Percentiles rank a stretch among this genome's conserved stretches.
Conservation (phyloP, 2,113 vertebrate genomes). For the human region GRCh38 chr6:75099001-75099500, state of each 20-base stretch:
- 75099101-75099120: not conserved
- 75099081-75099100: slow-evolving; percentile 12
- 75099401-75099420: not conserved
- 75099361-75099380: not conserved
- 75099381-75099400: not conserved
- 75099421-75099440: not conserved
- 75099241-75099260: slow-evolving; percentile 35
- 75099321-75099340: slow-evolving; percentile 3
- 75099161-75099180: slow-evolving; percentile 24
- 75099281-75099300: slow-evolving; percentile 38
- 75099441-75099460: not conserved
- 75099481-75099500: not conserved
- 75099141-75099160: slow-evolving; percentile 27
- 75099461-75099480: slow-evolving; percentile 24
- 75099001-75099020: slow-evolving; percentile 62
- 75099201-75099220: not conserved
- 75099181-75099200: slow-evolving; percentile 32
- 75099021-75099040: slow-evolving; percentile 66
- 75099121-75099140: not conserved
- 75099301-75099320: slow-evolving; percentile 17
- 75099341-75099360: slow-evolving; percentile 18
- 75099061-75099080: slow-evolving; percentile 40
- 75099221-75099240: not conserved
- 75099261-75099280: slow-evolving; percentile 38
- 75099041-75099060: slow-evolving; percentile 50